A percentile compares a stretch with the other conserved stretches of the same genome.
These are phyloP conservation scores for Drosophila fulvimacula DNA, from an alignment of 2,888 invertebrate genomes.

Conservation along the genomic window DNA sequence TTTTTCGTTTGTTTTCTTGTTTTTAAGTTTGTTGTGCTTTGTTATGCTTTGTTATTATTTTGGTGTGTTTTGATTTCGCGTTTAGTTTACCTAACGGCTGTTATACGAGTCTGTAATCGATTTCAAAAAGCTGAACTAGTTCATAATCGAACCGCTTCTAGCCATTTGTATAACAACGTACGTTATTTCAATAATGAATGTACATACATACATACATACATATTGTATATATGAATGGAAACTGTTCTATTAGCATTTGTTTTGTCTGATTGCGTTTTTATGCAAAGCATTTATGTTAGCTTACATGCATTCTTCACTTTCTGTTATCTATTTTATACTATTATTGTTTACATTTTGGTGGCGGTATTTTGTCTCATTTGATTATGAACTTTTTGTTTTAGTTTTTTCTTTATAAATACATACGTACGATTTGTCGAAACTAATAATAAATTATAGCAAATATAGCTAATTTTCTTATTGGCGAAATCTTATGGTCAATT, in stretches of 20 bases:
- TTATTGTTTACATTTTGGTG: conserved; percentile 26
- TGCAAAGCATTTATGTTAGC: conserved; percentile 22
- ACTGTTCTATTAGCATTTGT: conserved; percentile 14
- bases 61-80: conserved; percentile 19
- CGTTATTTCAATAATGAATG: conserved; percentile 5
- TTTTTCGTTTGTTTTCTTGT: conserved; percentile 53
- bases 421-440: conserved; percentile 30
- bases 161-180: conserved; percentile 14
- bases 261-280: conserved; percentile 15
- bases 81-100: conserved; percentile 20
- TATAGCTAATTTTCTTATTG: conserved; percentile 36
- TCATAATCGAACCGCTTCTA: conserved; percentile 24
- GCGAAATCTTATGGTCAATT: conserved; percentile 67
- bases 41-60: conserved; percentile 33
- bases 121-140: conserved; percentile 23
- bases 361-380: conserved; percentile 28
- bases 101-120: conserved; percentile 23
- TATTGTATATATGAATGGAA: conserved; percentile 6
- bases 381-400: conserved; percentile 21
- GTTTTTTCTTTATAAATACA: conserved; percentile 27
- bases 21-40: conserved; percentile 29
- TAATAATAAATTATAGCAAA: conserved; percentile 25
- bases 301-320: conserved; percentile 7
- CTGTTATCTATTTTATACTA: conserved; percentile 15
- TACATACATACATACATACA: neutral